Evolutionary conservation across 2,797 vertebrate genomes (phyloP), one percentile per base, ranked within the genome.

Genomic region (Meriones psammophilus): DNA sequence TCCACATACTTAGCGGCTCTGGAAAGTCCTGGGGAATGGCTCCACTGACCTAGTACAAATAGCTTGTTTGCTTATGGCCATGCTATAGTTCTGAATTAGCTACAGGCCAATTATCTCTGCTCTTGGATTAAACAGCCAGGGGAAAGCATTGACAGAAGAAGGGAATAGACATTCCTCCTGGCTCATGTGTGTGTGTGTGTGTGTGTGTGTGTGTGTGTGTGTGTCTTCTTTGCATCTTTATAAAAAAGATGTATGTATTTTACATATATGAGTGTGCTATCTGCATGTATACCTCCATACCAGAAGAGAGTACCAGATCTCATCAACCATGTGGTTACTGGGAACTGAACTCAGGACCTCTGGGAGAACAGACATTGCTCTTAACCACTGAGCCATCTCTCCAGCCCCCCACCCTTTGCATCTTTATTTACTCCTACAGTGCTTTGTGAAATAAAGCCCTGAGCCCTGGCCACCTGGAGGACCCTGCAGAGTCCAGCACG

Each of bases 61-160:
- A 89, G n/a, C 10, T 68, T 58, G 36, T 28, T 46, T 87, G 64
- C 24, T 18, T 28, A 89, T 89, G 36, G 39, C 30, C 64, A 56
- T 66, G 85, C 62, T 92, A 50, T 74, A 50, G 54, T 56, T 80
- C 74, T 50, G 14, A 58, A 30, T 54, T 64, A 33, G 80, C 14
- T 5, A 80, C 86, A 39, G 18, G 15, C 66, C 64, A 90, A 84
- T 90, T 64, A 77, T 84, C 58, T 94, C 85, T 87, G 60, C 6
- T 86, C 74, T 83, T 69, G 60, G 36, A 50, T 92, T 58, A 76
- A 90, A 71, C 22, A 88, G 60, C n/a, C 46, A 22, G 6, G 33
- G 77, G 33, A 10, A 74, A 84, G 4, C 8, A 33, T 69, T 85
- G 69, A 73, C n/a, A 39, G 4, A 94, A n/a, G 42, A 88, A 39